Percentiles rank a stretch among this genome's conserved stretches.
These are phyloP conservation scores for Callipepla californica DNA, from an alignment of 2,113 vertebrate species.

Conservation along the genomic window DNA sequence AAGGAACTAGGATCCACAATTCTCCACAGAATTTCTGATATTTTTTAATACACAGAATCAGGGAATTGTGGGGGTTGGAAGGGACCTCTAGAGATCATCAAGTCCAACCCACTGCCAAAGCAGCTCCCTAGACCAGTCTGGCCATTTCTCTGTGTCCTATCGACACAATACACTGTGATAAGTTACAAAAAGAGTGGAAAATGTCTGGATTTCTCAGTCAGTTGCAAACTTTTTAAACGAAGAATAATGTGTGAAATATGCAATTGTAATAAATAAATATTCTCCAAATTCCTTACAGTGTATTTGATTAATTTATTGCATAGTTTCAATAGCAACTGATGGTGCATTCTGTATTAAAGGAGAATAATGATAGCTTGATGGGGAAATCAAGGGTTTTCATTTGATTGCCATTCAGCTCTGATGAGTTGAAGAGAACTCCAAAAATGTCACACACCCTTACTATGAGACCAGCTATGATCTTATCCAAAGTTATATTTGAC, in stretches of 20 bases:
- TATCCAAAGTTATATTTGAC: slow-evolving; percentile 45
- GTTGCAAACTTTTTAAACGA: not conserved
- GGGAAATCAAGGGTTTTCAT: slow-evolving; percentile 43
- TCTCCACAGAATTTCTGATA: not conserved
- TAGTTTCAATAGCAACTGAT: not conserved
- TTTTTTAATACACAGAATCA: not conserved
- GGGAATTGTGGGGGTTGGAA: too few relatives aligned
- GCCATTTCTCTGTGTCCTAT: too few relatives aligned
- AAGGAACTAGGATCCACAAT: not conserved
- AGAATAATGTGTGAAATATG: not conserved
- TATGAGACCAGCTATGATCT: slow-evolving; percentile 42
- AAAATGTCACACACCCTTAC: slow-evolving; percentile 30
- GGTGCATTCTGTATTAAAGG: not conserved
- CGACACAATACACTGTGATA: not conserved
- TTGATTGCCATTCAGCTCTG: slow-evolving; percentile 49
- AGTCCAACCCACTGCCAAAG: too few relatives aligned
- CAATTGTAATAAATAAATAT: not conserved
- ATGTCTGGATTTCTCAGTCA: not conserved
- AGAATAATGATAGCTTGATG: not conserved
- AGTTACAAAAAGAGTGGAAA: not conserved
- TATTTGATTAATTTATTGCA: not conserved
- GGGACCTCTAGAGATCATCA: too few relatives aligned
- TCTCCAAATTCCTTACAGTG: not conserved
- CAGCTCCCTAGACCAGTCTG: too few relatives aligned
- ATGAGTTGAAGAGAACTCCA: slow-evolving; percentile 38